Base-by-base conservation (phyloP, 1,140 invertebrate species). In the Solenopsis invicta region DNA sequence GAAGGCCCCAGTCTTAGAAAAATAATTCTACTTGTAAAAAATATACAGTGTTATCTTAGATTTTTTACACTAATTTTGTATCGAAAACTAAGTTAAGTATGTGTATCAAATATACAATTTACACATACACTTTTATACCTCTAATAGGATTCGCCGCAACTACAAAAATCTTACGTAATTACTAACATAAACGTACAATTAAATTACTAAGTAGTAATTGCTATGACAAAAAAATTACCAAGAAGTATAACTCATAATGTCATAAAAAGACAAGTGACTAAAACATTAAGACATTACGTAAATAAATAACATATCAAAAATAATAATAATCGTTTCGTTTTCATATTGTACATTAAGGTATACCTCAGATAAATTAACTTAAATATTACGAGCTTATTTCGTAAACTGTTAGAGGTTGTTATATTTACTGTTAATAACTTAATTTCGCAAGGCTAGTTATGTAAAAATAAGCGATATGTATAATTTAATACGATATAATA, bases 1-100 rank as follows among this genome's bases (percentile, higher is more conserved):
- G 56, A 86, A 66, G 88, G 76, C 87, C 87, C 87, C 91, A 93
- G 91, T 94, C 92, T 93, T 93, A 92, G 48, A 84, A 86, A 89
- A 91, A 74, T 88, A 90, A 89, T 77, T 87, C 66, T 91, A 92
- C 50, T 89, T 87, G 66, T 59, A 34, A n/a, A 64, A 75, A 69
- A 54, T 87, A 92, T 56, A 24, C 69, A 64, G 2, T 18, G 5
- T 45, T 82, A 48, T 16, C 5, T 71, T 56, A 56, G 2, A 45
- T 41, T 41, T 41, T 56, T 50, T 71, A 24, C 34, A n/a, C n/a
- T 21, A 41, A 21, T 54, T 81, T 81, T 16, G 34, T 29, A 12
- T 82, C 9, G 8, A 54, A 81, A 81, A 6, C 34, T 69, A 69
- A 56, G 5, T 78, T 50, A 52, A n/a, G 4, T 66, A 54, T 56